Conservation (phyloP, 2,113 vertebrate species). For the Monopterus albus region DNA sequence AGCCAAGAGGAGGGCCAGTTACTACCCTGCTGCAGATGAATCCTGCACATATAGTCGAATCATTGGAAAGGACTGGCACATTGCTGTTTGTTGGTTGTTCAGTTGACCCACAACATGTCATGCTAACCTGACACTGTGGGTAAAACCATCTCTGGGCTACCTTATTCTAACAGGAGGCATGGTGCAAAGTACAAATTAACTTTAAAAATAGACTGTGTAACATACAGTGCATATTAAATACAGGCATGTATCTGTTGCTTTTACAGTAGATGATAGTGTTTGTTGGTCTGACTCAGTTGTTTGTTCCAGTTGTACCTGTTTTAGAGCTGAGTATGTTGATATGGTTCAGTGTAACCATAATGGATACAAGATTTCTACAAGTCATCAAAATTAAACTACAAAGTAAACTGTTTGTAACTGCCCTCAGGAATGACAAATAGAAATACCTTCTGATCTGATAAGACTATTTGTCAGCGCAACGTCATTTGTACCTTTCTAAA, state of each 20-base stretch:
- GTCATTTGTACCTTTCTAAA: not conserved
- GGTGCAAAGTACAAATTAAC: not conserved
- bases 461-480: too few species aligned
- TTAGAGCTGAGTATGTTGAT: too few species aligned
- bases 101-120: slow-evolving; percentile 52
- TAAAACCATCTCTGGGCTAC: not conserved
- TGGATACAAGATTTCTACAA: too few species aligned
- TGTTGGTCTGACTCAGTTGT: too few species aligned
- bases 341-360: too few species aligned
- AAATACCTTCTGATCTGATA: too few species aligned
- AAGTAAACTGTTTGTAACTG: too few species aligned
- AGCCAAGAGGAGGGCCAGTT: slow-evolving; percentile 36
- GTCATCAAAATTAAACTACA: too few species aligned
- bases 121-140: slow-evolving; percentile 33
- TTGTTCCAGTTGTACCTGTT: too few species aligned
- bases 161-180: slow-evolving; percentile 3
- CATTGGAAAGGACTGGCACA: slow-evolving; percentile 34
- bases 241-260: not conserved
- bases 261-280: too few species aligned
- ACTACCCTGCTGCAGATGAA: slow-evolving; percentile 9
- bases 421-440: too few species aligned
- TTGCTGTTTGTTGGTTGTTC: slow-evolving; percentile 9
- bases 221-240: too few species aligned
- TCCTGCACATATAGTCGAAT: slow-evolving; percentile 15
- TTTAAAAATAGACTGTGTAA: not conserved